phyloP scores from a whole-genome alignment of 2,888 invertebrate species.

The Meiosimyza decipiens region DNA sequence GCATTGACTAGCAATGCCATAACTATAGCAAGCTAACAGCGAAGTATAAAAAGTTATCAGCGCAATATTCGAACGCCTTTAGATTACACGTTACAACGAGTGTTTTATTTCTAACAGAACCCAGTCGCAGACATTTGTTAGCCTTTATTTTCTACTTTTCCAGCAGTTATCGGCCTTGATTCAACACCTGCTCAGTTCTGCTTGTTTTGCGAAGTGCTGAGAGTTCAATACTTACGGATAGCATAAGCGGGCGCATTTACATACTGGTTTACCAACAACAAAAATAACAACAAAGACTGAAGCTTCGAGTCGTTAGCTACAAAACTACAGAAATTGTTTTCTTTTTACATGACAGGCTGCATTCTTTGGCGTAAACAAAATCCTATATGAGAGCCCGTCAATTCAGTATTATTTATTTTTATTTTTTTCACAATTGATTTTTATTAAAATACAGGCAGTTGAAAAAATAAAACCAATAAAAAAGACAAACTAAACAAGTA shows the following conservation, averaged over 20 bases:
- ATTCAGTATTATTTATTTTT: too few species aligned
- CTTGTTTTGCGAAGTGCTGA: neutral
- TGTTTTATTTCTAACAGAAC: neutral
- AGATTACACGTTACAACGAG: too few species aligned
- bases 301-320: neutral
- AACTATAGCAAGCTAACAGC: neutral
- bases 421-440: too few species aligned
- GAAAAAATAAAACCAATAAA: too few species aligned
- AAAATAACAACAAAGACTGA: neutral
- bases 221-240: conserved; percentile 12
- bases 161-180: conserved; percentile 7
- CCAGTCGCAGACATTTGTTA: neutral
- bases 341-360: neutral
- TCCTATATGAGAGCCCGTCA: too few species aligned
- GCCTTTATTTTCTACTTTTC: too few species aligned
- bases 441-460: too few species aligned
- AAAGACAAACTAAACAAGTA: too few species aligned
- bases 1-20: neutral
- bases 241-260: conserved; percentile 28
- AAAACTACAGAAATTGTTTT: neutral
- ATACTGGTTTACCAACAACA: conserved; percentile 38
- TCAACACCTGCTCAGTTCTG: conserved; percentile 22
- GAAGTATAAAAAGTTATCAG: too few species aligned
- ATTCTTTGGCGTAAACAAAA: too few species aligned
- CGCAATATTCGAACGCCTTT: too few species aligned